These are phyloP conservation scores for Heterodera schachtii DNA, from an alignment of 1,140 invertebrate species.

Conservation along the genomic window DNA sequence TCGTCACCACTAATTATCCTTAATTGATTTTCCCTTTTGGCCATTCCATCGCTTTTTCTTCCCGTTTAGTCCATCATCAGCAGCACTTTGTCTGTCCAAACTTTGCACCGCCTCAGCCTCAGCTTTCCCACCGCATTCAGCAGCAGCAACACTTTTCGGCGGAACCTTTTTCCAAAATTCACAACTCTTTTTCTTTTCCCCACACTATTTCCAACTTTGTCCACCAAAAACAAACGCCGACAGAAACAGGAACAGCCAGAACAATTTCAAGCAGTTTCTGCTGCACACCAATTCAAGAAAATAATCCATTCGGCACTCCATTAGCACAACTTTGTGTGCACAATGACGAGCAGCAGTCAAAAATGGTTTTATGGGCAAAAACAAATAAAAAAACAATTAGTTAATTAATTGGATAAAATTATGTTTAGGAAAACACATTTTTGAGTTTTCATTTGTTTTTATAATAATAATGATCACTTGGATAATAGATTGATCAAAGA, in stretches of 20 bases:
- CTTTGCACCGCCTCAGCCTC: background rate
- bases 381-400: background rate
- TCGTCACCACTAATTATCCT: no score
- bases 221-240: background rate
- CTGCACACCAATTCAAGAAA: background rate
- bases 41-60: no score
- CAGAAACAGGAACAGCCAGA: background rate
- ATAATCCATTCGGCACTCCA: background rate
- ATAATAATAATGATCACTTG: background rate
- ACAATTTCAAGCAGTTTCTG: background rate
- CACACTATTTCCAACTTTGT: background rate
- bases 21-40: no score
- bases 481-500: background rate
- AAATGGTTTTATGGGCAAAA: background rate
- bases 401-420: background rate
- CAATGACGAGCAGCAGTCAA: background rate
- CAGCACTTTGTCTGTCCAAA: conserved; percentile 1
- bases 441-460: no score
- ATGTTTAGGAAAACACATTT: background rate
- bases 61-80: background rate
- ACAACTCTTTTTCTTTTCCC: background rate
- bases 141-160: background rate
- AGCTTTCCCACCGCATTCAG: background rate
- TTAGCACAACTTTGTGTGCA: background rate
- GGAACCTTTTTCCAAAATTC: background rate